Percentiles rank a stretch among this genome's conserved stretches.
phyloP scores from a whole-genome alignment of 2,113 vertebrate genomes.

The Bubalus kerabau region DNA sequence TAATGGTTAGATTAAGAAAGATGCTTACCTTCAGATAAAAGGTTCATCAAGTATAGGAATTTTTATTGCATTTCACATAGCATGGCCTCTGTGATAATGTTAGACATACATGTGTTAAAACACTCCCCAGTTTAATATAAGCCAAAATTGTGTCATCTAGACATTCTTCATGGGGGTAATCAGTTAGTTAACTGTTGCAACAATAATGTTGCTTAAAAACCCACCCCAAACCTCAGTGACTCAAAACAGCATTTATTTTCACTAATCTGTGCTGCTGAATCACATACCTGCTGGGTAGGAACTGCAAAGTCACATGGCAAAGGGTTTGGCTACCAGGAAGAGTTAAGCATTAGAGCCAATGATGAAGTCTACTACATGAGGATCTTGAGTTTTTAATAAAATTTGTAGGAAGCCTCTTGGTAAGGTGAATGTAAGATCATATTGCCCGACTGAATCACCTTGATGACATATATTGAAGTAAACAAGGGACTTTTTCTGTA shows the following conservation, averaged over 20 bases:
- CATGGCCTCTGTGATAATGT: neutral
- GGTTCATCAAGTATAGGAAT: neutral
- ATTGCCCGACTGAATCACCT: neutral
- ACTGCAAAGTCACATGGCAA: neutral
- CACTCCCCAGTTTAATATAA: neutral
- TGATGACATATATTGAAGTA: neutral
- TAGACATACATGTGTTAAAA: neutral
- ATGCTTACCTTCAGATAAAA: neutral
- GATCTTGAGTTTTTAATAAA: slow-evolving; percentile 17
- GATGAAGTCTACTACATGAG: neutral
- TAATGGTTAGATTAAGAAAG: slow-evolving; percentile 24
- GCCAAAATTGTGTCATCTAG: neutral
- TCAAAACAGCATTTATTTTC: slow-evolving; percentile 14
- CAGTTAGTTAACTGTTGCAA: neutral
- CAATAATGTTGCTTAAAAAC: neutral
- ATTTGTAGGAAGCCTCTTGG: neutral
- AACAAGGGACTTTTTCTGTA: neutral
- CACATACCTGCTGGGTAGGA: neutral
- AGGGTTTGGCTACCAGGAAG: neutral
- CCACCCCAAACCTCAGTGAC: neutral
- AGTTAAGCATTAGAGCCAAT: neutral
- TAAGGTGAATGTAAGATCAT: neutral
- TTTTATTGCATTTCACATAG: neutral
- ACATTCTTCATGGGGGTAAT: neutral
- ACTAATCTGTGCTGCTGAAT: neutral